Evolutionary conservation across 2,888 invertebrate genomes (phyloP).

Genomic region (Pristionchus japonicus): DNA sequence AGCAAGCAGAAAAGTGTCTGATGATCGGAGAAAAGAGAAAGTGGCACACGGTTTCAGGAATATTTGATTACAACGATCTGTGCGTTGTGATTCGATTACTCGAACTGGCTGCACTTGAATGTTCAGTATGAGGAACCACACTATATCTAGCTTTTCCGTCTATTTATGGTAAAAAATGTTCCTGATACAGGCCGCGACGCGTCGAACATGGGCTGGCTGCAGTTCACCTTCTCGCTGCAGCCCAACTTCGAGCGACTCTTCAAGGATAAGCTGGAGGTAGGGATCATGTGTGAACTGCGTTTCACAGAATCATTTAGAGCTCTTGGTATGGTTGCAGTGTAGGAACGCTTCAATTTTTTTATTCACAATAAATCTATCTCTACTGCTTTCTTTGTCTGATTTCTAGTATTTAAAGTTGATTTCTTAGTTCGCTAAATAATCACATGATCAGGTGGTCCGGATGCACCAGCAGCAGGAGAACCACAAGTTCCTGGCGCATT

Average conservation of each 20-base stretch:
- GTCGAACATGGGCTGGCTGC: constrained; percentile 99
- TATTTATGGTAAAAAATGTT: no score
- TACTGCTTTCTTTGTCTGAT: neutral
- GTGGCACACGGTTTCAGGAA: no score
- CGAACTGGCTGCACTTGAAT: no score
- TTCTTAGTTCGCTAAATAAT: neutral
- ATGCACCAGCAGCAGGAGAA: constrained; percentile 99
- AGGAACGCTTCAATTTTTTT: neutral
- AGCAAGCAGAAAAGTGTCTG: no score
- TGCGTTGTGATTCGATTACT: no score
- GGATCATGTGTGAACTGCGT: neutral
- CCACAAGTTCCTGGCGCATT: constrained; percentile 97
- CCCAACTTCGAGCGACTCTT: constrained; percentile 88
- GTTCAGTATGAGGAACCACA: no score
- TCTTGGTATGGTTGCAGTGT: neutral
- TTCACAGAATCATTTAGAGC: neutral
- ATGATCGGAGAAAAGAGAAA: no score
- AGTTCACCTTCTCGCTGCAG: constrained; percentile 90
- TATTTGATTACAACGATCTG: no score
- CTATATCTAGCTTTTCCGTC: no score
- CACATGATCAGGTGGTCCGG: constrained; percentile 81
- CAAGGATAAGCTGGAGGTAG: constrained; percentile 86
- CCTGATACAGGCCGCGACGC: constrained; percentile 87
- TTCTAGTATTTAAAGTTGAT: neutral
- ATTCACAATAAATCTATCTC: neutral